Base-by-base conservation (phyloP, 2,888 invertebrate genomes). In the Nymphalis polychloros region DNA sequence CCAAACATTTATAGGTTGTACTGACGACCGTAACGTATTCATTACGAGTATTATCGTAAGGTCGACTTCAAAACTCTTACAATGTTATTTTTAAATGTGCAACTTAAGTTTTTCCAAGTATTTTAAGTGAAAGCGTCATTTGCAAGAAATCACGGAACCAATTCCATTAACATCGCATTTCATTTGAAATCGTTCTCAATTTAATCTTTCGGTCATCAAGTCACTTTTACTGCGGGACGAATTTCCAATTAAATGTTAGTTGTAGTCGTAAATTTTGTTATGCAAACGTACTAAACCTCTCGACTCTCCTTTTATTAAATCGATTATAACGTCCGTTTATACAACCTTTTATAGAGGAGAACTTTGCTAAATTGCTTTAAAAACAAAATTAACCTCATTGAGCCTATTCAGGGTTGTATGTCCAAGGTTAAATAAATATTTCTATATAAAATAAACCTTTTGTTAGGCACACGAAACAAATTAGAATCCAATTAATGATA, bases 251-350 rank as follows among this genome's bases (percentile, higher is more conserved):
- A 90, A 89, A 89, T 80, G 84, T 81, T 85, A 82, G 84, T 85
- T 82, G 83, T 82, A 81, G 84, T 86, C 88, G 88, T 90, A 89
- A 90, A 90, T 90, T 89, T 84, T 78, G 85, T 84, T 85, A 84
- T 79, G 86, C 83, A 84, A 88, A 87, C 87, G 82, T 86, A 81
- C 80, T 78, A 82, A 79, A 78, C 85, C 86, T 83, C 86, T 86
- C 88, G 84, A 87, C 86, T 86, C 85, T 85, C 83, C 84, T 89
- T 89, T 89, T 87, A 88, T 89, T 90, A 88, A 87, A 88, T 88
- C 87, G 86, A 89, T 90, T 87, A 88, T 82, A 78, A 81, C 79
- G 77, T 80, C 81, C 86, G 85, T 88, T 87, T 88, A 83, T 82
- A 76, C 80, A 80, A 76, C 81, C 82, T 85, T 88, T 89, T 86